Conservation (phyloP, 2,113 vertebrate species). For the Peromyscus leucopus region DNA sequence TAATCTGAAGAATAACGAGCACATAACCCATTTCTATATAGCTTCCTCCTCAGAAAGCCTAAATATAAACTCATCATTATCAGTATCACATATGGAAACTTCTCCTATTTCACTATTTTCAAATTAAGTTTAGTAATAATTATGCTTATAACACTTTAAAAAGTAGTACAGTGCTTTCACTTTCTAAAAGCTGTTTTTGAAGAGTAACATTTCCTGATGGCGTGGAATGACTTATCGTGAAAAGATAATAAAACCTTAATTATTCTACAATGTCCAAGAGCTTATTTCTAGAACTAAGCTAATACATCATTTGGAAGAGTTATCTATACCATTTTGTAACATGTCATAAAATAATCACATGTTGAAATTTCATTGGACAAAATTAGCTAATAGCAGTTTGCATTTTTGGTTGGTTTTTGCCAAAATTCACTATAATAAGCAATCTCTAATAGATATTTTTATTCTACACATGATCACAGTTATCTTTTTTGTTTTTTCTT, state of each 20-base stretch:
- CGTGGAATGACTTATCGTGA: conserved; percentile 73
- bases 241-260: conserved; percentile 82
- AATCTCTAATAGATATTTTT: not conserved
- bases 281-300: conserved; percentile 72
- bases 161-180: conserved; percentile 58
- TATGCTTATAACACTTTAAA: not conserved
- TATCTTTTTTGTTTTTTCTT: not conserved
- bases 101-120: not conserved
- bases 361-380: not conserved
- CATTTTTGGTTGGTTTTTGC: not conserved
- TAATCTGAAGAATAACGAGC: conserved; percentile 70
- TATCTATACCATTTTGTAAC: not conserved
- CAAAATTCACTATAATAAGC: too few species aligned
- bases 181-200: conserved; percentile 73
- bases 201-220: conserved; percentile 62
- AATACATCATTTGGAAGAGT: not conserved
- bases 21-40: conserved; percentile 60
- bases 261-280: conserved; percentile 83
- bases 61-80: not conserved
- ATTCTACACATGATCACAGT: too few species aligned
- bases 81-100: not conserved
- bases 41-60: conserved; percentile 47
- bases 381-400: not conserved
- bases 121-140: not conserved
- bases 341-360: not conserved